Evolutionary conservation across 2,888 invertebrate genomes (phyloP), one percentile per base, ranked within the genome.

Genomic region (Nasonia oneida): DNA sequence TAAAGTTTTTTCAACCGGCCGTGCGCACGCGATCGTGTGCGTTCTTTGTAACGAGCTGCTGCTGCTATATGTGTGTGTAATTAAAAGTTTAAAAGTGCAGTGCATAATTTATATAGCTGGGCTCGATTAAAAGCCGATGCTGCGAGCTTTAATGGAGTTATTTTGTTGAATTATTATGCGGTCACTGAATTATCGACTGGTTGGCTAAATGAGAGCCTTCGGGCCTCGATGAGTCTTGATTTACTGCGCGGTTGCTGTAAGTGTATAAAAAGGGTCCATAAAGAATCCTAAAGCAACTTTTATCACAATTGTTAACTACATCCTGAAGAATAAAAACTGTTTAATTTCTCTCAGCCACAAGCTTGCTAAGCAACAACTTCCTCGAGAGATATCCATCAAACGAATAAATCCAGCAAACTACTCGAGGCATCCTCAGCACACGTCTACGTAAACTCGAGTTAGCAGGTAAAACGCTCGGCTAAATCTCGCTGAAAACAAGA

Each of bases 351-450:
- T 50, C 18, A 23, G 12, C 47, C n/a, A 33, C n/a, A 18, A 70
- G 18, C 29, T 23, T 10, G 47, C 47, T 29, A n/a, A 57, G 29
- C 14, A 61, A 12, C 57, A 23, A 29, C 50, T 39, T 18, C 61
- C 8, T 8, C 23, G 23, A 81, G 74, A 84, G 74, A 84, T 84
- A 64, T 53, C 2, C 18, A 84, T 83, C 76, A 39, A 39, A 23
- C 37, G 76, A 82, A 76, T 77, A 70, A 83, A 83, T 64, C 5
- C n/a, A 81, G 37, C 39, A 57, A 81, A 57, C 39, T 70, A 33
- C 18, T 8, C 70, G 4, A 39, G 23, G 15, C 14, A 33, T 23
- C 18, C 33, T 10, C 12, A 12, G 10, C 70, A 39, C 14, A 29
- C 67, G n/a, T 12, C 57, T 15, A 57, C 57, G n/a, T n/a, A 57